Percentiles rank a stretch among this genome's conserved stretches.
These are phyloP conservation scores for Pedionomus torquatus DNA, from an alignment of 2,113 vertebrate genomes.

Conservation along the genomic window DNA sequence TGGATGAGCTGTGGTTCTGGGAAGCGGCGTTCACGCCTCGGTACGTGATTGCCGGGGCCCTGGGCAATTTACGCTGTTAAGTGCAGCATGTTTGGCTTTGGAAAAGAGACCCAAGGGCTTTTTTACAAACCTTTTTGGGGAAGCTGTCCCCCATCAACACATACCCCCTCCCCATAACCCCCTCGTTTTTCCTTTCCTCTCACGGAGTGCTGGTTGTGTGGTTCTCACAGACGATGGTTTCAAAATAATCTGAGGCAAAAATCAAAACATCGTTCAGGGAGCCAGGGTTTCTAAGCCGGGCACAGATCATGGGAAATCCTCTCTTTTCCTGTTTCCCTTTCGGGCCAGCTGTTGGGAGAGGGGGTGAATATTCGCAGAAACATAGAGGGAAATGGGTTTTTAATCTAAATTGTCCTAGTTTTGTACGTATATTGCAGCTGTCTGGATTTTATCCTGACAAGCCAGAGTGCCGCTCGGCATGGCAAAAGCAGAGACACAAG, in stretches of 20 bases:
- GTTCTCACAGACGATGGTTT: neutral
- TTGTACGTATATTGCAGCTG: neutral
- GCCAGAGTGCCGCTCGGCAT: neutral
- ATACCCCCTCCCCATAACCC: neutral
- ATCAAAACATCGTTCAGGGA: neutral
- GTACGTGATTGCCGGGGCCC: neutral
- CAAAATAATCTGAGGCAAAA: neutral
- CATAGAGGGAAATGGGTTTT: neutral
- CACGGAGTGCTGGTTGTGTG: neutral
- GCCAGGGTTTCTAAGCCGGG: neutral
- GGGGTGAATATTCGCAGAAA: neutral
- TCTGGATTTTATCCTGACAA: neutral
- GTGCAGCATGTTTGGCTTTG: neutral
- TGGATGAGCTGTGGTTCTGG: neutral
- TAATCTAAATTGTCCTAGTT: slow-evolving; percentile 7
- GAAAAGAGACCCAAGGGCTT: neutral
- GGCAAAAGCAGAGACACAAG: slow-evolving; percentile 23
- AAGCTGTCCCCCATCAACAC: neutral
- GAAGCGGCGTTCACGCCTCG: neutral
- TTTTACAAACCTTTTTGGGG: neutral
- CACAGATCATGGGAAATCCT: neutral
- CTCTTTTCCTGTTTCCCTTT: neutral
- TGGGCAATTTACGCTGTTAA: neutral
- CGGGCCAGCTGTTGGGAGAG: neutral
- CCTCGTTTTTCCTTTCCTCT: neutral